phyloP scores from a whole-genome alignment of 2,797 vertebrate species.

The Takifugu rubripes region DNA sequence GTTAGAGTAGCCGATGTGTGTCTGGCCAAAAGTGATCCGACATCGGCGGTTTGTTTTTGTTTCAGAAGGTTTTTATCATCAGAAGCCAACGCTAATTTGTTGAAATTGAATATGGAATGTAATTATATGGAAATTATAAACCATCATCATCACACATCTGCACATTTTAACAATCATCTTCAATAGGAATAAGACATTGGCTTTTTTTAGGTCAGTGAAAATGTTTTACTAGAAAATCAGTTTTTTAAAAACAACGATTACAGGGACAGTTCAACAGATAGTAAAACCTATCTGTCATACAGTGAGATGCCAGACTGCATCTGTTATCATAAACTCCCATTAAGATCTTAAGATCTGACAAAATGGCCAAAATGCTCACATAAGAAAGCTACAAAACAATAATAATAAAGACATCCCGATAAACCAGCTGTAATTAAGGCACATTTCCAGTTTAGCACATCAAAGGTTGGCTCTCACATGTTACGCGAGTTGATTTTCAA shows the following conservation, averaged over 20 bases:
- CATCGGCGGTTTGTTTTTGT: conserved; percentile 2
- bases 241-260: conserved; percentile 20
- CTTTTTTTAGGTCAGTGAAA: conserved; percentile 24
- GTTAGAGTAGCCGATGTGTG: conserved; percentile 1
- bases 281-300: conserved; percentile 79
- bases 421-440: no score
- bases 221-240: conserved; percentile 4
- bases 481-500: neutral
- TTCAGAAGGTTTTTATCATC: neutral
- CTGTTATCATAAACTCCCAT: conserved; percentile 9
- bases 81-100: no score
- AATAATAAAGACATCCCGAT: conserved; percentile 12
- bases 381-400: neutral
- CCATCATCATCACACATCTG: neutral
- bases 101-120: no score
- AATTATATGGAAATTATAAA: no score
- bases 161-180: neutral
- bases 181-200: neutral
- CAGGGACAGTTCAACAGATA: conserved; percentile 55
- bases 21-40: neutral
- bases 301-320: conserved; percentile 30
- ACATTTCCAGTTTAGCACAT: no score
- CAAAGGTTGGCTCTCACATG: neutral
- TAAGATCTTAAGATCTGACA: conserved; percentile 13
- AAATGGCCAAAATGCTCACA: conserved; percentile 3